These are phyloP conservation scores for Percopsis transmontana DNA, from an alignment of 2,113 vertebrate genomes.

Conservation along the genomic window DNA sequence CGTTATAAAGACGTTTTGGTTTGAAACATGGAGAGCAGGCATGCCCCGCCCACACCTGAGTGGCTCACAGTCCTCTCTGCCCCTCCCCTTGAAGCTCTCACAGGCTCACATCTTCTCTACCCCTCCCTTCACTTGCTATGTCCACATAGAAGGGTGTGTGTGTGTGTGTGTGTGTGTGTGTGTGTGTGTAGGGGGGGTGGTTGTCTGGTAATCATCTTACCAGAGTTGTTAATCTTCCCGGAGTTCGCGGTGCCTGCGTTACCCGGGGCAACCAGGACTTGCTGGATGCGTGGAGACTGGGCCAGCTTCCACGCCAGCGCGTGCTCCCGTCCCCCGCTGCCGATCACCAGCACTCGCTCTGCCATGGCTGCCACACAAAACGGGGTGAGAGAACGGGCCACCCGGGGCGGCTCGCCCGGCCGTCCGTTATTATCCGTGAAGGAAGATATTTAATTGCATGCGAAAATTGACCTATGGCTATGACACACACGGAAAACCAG, in stretches of 20 bases:
- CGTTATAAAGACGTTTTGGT: too few relatives aligned
- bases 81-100: too few relatives aligned
- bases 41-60: too few relatives aligned
- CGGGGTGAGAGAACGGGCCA: background rate
- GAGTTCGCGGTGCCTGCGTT: constrained; percentile 84
- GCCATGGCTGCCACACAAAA: constrained; percentile 78
- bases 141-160: too few relatives aligned
- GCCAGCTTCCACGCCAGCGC: constrained; percentile 89
- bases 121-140: too few relatives aligned
- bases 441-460: constrained; percentile 51
- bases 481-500: background rate
- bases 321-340: constrained; percentile 88
- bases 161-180: background rate
- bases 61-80: too few relatives aligned
- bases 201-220: constrained; percentile 55
- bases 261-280: constrained; percentile 87
- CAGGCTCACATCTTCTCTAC: background rate
- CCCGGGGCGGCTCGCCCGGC: too few relatives aligned
- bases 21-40: background rate
- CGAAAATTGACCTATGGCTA: constrained; percentile 61
- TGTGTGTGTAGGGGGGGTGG: background rate
- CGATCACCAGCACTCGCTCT: constrained; percentile 87
- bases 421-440: too few relatives aligned
- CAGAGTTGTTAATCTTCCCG: constrained; percentile 86
- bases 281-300: constrained; percentile 82